These are phyloP conservation scores for Noctilio leporinus DNA, from an alignment of 2,113 vertebrate genomes.

Conservation along the genomic window DNA sequence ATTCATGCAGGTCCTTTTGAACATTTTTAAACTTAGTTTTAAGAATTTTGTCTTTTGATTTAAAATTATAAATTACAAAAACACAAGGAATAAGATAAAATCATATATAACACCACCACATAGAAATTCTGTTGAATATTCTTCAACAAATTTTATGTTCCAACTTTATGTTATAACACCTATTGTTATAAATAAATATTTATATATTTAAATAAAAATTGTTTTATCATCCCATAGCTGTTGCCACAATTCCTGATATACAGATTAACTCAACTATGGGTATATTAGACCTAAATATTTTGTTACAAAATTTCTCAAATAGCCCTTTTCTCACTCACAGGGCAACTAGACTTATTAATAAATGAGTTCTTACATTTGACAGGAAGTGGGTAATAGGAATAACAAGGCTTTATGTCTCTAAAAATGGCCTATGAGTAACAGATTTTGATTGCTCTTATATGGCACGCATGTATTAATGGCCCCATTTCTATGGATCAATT, in stretches of 20 bases:
- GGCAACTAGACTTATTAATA: background rate
- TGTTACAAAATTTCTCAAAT: background rate
- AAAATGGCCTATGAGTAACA: background rate
- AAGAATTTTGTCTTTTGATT: background rate
- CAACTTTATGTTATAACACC: background rate
- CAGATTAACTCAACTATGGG: background rate
- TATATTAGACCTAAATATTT: background rate
- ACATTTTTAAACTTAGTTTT: background rate
- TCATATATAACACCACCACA: background rate
- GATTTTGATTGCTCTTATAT: background rate
- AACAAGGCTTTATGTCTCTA: background rate
- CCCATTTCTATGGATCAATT: background rate
- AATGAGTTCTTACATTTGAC: background rate
- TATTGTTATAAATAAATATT: too few relatives aligned
- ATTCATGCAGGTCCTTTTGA: background rate
- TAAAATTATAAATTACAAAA: background rate
- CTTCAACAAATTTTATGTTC: background rate
- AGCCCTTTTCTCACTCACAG: background rate
- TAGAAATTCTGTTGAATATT: background rate
- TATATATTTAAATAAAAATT: background rate
- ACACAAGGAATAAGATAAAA: background rate
- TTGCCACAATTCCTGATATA: background rate
- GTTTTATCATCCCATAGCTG: background rate
- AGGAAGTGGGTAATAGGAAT: background rate
- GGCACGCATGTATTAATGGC: background rate